Conservation (phyloP, 1,140 invertebrate species). For the Idris sp. region DNA sequence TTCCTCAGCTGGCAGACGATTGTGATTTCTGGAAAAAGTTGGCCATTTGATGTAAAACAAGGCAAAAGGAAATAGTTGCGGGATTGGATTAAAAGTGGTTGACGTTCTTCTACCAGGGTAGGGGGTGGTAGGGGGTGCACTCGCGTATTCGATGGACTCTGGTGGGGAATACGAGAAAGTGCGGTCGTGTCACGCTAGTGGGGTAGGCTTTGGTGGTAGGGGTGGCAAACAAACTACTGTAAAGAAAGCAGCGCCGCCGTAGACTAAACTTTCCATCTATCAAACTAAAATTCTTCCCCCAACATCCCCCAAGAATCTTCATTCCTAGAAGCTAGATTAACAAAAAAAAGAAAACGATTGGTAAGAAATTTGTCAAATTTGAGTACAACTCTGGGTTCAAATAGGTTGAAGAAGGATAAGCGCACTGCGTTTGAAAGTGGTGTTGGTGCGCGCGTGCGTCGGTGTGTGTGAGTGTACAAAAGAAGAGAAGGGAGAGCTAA, state of each 20-base stretch:
- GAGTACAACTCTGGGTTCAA: no score
- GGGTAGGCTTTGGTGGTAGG: constrained; percentile 52
- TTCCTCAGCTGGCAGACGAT: no score
- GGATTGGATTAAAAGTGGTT: constrained; percentile 65
- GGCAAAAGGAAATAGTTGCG: constrained; percentile 55
- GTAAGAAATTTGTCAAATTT: no score
- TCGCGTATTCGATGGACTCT: no score
- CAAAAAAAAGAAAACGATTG: no score
- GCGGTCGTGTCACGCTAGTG: constrained; percentile 64
- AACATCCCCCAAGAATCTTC: no score
- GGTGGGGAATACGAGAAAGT: no score
- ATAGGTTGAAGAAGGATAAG: no score
- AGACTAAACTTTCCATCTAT: constrained; percentile 75
- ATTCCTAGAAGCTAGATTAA: no score
- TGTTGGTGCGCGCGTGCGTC: constrained; percentile 24
- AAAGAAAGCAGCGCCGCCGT: constrained; percentile 74
- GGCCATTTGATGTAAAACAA: constrained; percentile 33
- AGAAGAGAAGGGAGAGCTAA: constrained; percentile 50
- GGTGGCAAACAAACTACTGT: constrained; percentile 75
- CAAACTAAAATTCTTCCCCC: constrained; percentile 79
- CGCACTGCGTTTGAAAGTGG: background rate
- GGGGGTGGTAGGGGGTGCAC: no score
- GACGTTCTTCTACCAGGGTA: constrained; percentile 34
- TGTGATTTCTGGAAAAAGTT: constrained; percentile 42
- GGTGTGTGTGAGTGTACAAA: constrained; percentile 50